Evolutionary conservation across 2,888 invertebrate species (phyloP).

Genomic region (Cheilosia scutellata): DNA sequence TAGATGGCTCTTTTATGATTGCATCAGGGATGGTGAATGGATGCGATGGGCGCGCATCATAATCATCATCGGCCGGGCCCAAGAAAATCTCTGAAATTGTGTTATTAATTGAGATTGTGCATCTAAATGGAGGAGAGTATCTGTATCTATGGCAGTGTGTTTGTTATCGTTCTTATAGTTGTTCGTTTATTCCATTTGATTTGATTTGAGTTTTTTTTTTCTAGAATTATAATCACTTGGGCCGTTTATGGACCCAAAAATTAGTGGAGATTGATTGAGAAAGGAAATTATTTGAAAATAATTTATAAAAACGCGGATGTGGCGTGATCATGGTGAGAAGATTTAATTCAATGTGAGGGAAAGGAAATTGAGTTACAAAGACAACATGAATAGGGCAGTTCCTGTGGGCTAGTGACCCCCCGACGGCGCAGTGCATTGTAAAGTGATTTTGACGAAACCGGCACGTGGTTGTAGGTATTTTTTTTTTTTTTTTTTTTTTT

Average conservation of each 20-base stretch:
- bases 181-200: slow-evolving; percentile 15
- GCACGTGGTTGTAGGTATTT: not conserved
- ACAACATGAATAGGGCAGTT: not conserved
- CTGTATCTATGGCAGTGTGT: not conserved
- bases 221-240: slow-evolving; percentile 23
- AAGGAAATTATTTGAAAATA: slow-evolving; percentile 56
- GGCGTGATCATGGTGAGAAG: slow-evolving; percentile 26
- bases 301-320: slow-evolving; percentile 41
- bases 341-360: slow-evolving; percentile 45
- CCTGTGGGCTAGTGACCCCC: slow-evolving; percentile 17
- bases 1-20: slow-evolving; percentile 49
- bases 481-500: too few relatives aligned
- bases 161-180: slow-evolving; percentile 19
- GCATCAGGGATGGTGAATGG: slow-evolving; percentile 39
- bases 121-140: slow-evolving; percentile 24
- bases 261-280: slow-evolving; percentile 44
- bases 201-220: slow-evolving; percentile 41
- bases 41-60: slow-evolving; percentile 8
- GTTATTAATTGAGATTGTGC: slow-evolving; percentile 69
- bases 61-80: slow-evolving; percentile 19
- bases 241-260: slow-evolving; percentile 18
- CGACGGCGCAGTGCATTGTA: not conserved
- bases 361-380: slow-evolving; percentile 37
- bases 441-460: not conserved
- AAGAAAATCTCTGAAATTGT: slow-evolving; percentile 44